Percentiles rank a stretch among this genome's conserved stretches.
These are phyloP conservation scores for Yponomeuta plumbellus DNA, from an alignment of 2,888 invertebrate species.

Conservation along the genomic window DNA sequence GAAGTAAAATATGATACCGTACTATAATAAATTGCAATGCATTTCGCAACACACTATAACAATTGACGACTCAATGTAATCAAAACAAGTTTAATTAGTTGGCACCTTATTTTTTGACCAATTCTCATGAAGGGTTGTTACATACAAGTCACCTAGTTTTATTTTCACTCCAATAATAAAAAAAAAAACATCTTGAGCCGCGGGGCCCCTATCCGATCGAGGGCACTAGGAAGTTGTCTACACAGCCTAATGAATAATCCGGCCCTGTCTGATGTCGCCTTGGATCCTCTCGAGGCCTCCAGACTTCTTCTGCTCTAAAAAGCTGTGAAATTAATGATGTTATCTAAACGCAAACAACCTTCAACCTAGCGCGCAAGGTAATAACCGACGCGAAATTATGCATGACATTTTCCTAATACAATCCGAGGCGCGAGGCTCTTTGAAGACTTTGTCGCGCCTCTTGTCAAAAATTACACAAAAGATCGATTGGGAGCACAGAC, in stretches of 20 bases:
- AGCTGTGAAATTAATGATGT: conserved; percentile 1
- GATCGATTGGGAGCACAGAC: conserved; percentile 1
- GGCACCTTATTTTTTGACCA: too few species aligned
- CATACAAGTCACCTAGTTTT: too few species aligned
- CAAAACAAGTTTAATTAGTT: too few species aligned
- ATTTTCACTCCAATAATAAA: too few species aligned
- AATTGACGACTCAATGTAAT: too few species aligned
- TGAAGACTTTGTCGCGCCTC: background rate
- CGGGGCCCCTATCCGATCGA: too few species aligned
- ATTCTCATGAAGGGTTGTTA: too few species aligned
- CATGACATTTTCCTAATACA: background rate
- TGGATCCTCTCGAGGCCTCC: background rate
- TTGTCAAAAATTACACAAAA: background rate
- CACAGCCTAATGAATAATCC: background rate
- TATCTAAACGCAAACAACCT: background rate
- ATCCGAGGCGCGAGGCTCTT: background rate
- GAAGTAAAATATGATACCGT: too few species aligned
- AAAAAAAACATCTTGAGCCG: too few species aligned
- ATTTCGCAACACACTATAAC: too few species aligned
- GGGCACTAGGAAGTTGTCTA: too few species aligned
- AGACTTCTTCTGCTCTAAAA: background rate
- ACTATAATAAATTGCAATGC: too few species aligned
- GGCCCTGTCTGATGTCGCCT: background rate
- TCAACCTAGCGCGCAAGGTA: background rate
- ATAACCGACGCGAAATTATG: background rate